Percentiles rank a stretch among this genome's conserved stretches.
Conservation (phyloP, 1,140 invertebrate genomes). For the Trichoplusia ni region DNA sequence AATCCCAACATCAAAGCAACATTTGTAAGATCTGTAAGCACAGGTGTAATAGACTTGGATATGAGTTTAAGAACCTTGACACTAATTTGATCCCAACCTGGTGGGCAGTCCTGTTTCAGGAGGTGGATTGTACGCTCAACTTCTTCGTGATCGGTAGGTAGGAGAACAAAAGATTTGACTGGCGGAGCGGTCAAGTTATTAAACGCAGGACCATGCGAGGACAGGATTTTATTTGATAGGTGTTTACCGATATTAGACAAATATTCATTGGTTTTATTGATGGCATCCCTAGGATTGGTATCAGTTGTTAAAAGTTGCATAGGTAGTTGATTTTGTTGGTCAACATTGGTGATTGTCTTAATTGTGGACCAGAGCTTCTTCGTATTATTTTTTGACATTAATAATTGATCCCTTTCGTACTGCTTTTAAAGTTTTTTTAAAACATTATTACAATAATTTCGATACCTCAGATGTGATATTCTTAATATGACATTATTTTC, state of each 20-base stretch:
- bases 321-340: neutral
- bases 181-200: neutral
- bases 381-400: neutral
- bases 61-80: neutral
- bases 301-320: neutral
- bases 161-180: neutral
- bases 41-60: neutral
- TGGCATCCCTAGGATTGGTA: neutral
- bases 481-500: neutral
- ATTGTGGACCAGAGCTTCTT: neutral
- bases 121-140: neutral
- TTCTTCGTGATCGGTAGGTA: neutral
- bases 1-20: neutral
- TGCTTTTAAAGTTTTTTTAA: neutral
- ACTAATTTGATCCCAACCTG: neutral
- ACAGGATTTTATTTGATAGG: neutral
- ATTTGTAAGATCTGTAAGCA: neutral
- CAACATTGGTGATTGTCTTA: neutral
- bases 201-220: neutral
- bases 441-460: neutral
- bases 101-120: neutral
- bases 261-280: neutral
- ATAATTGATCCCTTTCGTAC: neutral
- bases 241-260: neutral
- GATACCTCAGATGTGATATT: neutral